A percentile compares a stretch with the other conserved stretches of the same genome.
Conservation (phyloP, 2,113 vertebrate genomes). For the Budorcas taxicolor region DNA sequence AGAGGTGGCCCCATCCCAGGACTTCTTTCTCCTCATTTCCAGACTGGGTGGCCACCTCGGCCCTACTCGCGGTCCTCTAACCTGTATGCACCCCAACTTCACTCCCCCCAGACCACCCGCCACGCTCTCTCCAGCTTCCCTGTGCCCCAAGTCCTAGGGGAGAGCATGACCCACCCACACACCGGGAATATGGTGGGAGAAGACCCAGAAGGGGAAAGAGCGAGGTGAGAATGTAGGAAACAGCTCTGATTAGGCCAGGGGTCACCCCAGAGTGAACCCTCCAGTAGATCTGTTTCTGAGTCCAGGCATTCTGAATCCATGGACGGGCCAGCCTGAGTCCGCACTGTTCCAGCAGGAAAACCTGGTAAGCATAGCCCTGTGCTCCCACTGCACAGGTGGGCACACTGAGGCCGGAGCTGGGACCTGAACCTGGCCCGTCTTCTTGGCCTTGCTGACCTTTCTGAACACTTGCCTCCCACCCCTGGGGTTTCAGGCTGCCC, state of each 20-base stretch:
- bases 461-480: not conserved
- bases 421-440: not conserved
- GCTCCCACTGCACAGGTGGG: not conserved
- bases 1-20: fast-evolving
- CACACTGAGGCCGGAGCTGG: not conserved
- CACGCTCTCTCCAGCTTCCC: no score
- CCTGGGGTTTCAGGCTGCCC: no score
- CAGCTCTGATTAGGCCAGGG: not conserved
- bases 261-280: fast-evolving
- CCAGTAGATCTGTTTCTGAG: not conserved
- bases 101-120: not conserved
- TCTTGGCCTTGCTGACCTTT: no score
- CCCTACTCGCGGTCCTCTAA: not conserved
- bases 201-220: not conserved
- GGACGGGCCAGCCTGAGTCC: not conserved
- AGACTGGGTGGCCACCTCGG: not conserved
- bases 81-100: no score
- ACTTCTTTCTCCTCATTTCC: no score
- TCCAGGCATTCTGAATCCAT: not conserved
- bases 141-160: not conserved
- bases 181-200: fast-evolving
- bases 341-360: not conserved
- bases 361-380: fast-evolving
- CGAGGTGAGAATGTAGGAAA: not conserved
- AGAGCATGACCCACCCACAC: not conserved